Conservation (phyloP, 2,888 invertebrate genomes). For the Chesias legatella region DNA sequence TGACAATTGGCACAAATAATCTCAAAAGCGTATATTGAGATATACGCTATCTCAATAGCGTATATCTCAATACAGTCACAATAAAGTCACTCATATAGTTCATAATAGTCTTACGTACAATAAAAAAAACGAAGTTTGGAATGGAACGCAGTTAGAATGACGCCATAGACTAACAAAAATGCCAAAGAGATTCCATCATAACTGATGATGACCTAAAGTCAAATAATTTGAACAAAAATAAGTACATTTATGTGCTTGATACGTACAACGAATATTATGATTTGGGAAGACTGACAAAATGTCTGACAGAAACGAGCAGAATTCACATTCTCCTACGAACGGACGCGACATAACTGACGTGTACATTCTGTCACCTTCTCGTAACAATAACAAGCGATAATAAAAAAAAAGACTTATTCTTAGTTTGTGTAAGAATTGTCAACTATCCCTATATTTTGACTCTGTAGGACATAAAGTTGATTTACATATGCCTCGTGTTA, state of each 20-base stretch:
- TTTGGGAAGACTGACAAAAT: constrained; percentile 1
- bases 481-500: constrained; percentile 97
- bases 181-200: constrained; percentile 25
- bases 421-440: constrained; percentile 8
- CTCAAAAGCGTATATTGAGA: no score
- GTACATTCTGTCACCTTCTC: no score
- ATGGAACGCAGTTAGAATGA: no score
- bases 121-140: no score
- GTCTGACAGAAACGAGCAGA: no score
- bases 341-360: no score
- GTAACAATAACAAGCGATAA: no score
- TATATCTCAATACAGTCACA: no score
- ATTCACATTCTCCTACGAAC: neutral
- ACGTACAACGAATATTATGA: neutral
- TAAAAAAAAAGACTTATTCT: neutral
- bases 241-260: constrained; percentile 3
- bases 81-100: no score
- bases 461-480: neutral
- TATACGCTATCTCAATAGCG: no score
- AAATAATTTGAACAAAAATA: neutral
- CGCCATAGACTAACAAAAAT: constrained; percentile 30
- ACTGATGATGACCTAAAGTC: no score
- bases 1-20: constrained; percentile 16
- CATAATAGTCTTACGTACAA: no score
- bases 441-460: constrained; percentile 1